Evolutionary conservation across 2,797 vertebrate species (phyloP), one percentile per base, ranked within the genome.

Genomic region (Semotilus atromaculatus): DNA sequence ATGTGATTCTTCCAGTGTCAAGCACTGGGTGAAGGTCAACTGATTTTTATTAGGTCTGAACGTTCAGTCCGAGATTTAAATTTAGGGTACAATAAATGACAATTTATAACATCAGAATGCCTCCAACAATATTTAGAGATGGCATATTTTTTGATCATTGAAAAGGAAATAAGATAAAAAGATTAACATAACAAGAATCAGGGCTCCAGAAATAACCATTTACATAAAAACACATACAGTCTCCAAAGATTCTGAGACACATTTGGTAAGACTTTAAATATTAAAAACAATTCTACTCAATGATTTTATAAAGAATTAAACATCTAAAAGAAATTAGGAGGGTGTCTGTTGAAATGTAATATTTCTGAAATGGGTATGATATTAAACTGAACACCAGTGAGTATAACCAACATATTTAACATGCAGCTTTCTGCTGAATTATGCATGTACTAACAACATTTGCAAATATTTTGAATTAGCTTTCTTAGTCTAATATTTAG

Each of bases 261-360:
- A 62, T 84, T 78, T 78, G 82, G 74, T 58, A 14, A 62, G n/a
- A 79, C 68, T 58, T 51, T 0, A 79, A 9, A 71, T 16, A 53
- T 31, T 36, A 68, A 3, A 26, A 58, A 18, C 26, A 62, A 29
- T 7, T 62, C 5, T 29, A 38, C 70, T 38, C 34, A 8, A 14
- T 10, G 45, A 71, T 36, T 71, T 53, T 34, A 45, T 26, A 62
- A 34, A 6, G 34, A 76, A 58, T 58, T 43, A 40, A 77, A 77
- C 36, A 11, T 26, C 5, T 7, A n/a, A 16, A 76, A 53, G 2
- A 58, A 38, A 36, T 1, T 76, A 4, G 21, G 7, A 74, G 72
- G 29, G 5, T 23, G 29, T 36, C 13, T 23, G 19, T 36, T 75
- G 29, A 58, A 38, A 76, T 36, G 31, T n/a, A n/a, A n/a, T n/a